phyloP scores from a whole-genome alignment of 2,113 vertebrate species.

The Toxotes jaculatrix region DNA sequence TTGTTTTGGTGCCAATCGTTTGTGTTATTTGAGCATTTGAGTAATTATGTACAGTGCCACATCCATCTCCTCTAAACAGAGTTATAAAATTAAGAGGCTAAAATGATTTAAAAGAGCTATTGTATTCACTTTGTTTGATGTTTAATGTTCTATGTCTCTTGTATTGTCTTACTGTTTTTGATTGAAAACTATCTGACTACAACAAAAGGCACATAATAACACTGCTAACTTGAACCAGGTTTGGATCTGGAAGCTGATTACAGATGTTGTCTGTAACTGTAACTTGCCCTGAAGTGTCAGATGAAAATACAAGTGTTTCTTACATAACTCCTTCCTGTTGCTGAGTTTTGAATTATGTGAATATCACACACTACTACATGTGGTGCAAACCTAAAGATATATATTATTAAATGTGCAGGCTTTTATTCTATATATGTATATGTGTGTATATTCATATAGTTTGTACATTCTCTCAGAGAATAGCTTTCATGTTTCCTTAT shows the following conservation, averaged over 20 bases:
- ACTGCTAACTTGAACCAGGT: conserved; percentile 79
- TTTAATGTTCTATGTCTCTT: conserved; percentile 70
- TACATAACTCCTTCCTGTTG: conserved; percentile 41
- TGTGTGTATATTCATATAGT: background rate
- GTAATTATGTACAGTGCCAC: conserved; percentile 67
- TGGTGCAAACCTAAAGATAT: background rate
- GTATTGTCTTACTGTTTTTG: conserved; percentile 76
- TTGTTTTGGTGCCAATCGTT: conserved; percentile 71
- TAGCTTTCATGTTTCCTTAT: background rate
- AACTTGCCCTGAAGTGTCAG: conserved; percentile 69
- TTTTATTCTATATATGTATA: background rate
- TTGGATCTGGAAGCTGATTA: conserved; percentile 62
- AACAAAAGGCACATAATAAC: conserved; percentile 75
- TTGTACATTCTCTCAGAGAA: background rate
- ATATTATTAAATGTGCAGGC: background rate
- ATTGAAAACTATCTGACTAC: conserved; percentile 65
- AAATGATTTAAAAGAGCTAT: conserved; percentile 62
- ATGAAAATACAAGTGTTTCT: conserved; percentile 77
- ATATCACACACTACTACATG: background rate
- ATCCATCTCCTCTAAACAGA: conserved; percentile 60
- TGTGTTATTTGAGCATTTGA: conserved; percentile 57
- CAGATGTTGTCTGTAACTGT: conserved; percentile 66
- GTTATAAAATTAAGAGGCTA: conserved; percentile 56
- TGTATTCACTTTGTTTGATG: conserved; percentile 76
- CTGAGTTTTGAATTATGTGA: conserved; percentile 35